phyloP scores from a whole-genome alignment of 2,888 invertebrate genomes.

The Dendrolimus pini region DNA sequence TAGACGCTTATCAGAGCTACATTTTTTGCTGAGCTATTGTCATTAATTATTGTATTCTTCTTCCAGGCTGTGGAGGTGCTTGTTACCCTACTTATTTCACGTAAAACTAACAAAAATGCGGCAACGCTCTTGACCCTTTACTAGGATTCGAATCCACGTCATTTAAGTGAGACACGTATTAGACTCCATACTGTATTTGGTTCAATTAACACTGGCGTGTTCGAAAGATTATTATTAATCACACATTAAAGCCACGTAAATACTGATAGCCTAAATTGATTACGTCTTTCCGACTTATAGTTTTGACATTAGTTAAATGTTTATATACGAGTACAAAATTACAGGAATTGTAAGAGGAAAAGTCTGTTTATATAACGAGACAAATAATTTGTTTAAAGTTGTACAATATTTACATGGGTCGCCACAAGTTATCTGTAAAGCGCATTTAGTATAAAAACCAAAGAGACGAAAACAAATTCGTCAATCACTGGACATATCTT shows the following conservation, averaged over 20 bases:
- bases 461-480: not conserved
- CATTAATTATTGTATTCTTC: too few species aligned
- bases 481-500: conserved; percentile 9
- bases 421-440: conserved; percentile 13
- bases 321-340: conserved; percentile 6
- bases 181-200: too few species aligned
- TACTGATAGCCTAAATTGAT: not conserved
- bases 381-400: conserved; percentile 8
- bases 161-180: too few species aligned
- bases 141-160: too few species aligned
- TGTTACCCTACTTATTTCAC: too few species aligned
- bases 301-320: not conserved
- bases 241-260: not conserved
- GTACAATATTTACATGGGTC: conserved; percentile 11
- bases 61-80: too few species aligned
- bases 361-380: conserved; percentile 10
- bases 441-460: conserved; percentile 23
- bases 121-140: too few species aligned
- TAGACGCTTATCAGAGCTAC: too few species aligned
- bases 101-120: too few species aligned
- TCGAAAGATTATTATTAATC: too few species aligned
- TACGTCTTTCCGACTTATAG: not conserved
- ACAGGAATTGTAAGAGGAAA: conserved; percentile 33
- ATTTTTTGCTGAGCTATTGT: too few species aligned
- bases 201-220: too few species aligned